Evolutionary conservation across 2,113 vertebrate species (phyloP), one percentile per base, ranked within the genome.

Genomic region (Myotis lucifugus): DNA sequence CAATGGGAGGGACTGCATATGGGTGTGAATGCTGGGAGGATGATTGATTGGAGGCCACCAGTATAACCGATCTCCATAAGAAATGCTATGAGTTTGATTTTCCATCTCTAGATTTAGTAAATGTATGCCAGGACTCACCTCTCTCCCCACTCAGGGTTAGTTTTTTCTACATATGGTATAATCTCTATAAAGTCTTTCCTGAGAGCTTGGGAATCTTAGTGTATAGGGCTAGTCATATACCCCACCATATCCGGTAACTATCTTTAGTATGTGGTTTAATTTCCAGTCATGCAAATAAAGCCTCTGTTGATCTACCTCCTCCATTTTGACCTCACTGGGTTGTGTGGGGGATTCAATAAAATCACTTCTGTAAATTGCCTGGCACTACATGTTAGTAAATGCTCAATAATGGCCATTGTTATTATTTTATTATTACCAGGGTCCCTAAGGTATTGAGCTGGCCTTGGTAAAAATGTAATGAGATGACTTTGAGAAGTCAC

Each of bases 391-490:
- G 32, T 72, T 52, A 79, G 77, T 66, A 87, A 97, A 52, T 94
- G 70, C 34, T 91, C n/a, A 61, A 40, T 85, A 72, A 90, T 85
- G 52, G 12, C 89, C 76, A 92, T 90, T 89, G 14, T 85, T 92
- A 67, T 86, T 78, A 56, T 95, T 87, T 88, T 96, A 72, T 89
- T 95, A 74, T 90, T 96, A 85, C 29, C 29, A 88, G 54, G 59
- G 9, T 90, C 69, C 61, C 78, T 66, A 61, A 70, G 50, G 40
- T 88, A 81, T 84, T 59, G 23, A 67, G 25, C n/a, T 90, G 74
- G 32, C 42, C 77, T 66, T 79, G 61, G 70, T 48, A 77, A 96
- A 91, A 88, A 85, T 29, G 66, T 95, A 92, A 84, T 86, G 34
- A 92, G 56, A 86, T 93, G 73, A 52, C 69, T 94, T 96, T 90